These are phyloP conservation scores for Cotesia typhae DNA, from an alignment of 1,140 invertebrate species.

Conservation along the genomic window DNA sequence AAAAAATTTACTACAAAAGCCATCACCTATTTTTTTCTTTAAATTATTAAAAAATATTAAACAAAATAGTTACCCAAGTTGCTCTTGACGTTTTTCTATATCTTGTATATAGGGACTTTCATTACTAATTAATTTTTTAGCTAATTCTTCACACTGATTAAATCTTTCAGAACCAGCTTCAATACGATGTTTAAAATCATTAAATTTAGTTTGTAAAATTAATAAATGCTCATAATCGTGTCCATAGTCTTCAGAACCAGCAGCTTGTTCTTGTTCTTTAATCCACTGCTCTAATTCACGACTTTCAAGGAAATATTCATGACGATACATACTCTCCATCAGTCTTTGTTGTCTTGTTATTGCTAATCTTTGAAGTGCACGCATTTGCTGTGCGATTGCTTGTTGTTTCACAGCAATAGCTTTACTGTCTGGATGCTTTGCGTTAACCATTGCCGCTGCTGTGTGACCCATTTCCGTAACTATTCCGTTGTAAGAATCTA, in stretches of 20 bases:
- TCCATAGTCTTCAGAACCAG: slow-evolving; percentile 94
- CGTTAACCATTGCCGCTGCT: slow-evolving; percentile 79
- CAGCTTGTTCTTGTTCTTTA: slow-evolving; percentile 88
- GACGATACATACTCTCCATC: slow-evolving; percentile 90
- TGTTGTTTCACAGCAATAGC: slow-evolving; percentile 82
- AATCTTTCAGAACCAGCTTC: slow-evolving; percentile 92
- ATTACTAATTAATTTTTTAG: slow-evolving; percentile 87
- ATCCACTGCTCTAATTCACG: slow-evolving; percentile 95
- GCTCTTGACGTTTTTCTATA: slow-evolving; percentile 86
- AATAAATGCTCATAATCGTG: slow-evolving; percentile 96
- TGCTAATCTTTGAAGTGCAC: slow-evolving; percentile 82
- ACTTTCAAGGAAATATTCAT: slow-evolving; percentile 92
- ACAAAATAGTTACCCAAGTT: slow-evolving; percentile 77
- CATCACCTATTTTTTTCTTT: not conserved
- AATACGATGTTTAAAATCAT: slow-evolving; percentile 92
- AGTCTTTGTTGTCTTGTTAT: slow-evolving; percentile 82
- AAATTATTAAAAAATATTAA: not conserved
- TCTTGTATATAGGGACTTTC: slow-evolving; percentile 90
- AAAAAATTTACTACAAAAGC: slow-evolving; percentile 7
- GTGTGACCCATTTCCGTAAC: slow-evolving; percentile 91
- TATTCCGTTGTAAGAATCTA: slow-evolving; percentile 93
- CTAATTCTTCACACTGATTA: slow-evolving; percentile 90
- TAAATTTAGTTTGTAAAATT: slow-evolving; percentile 90
- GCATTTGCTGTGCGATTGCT: slow-evolving; percentile 79
- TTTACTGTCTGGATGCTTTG: slow-evolving; percentile 82